Evolutionary conservation across 2,113 vertebrate species (phyloP), one percentile per base, ranked within the genome.

Genomic region (Caranx ignobilis): DNA sequence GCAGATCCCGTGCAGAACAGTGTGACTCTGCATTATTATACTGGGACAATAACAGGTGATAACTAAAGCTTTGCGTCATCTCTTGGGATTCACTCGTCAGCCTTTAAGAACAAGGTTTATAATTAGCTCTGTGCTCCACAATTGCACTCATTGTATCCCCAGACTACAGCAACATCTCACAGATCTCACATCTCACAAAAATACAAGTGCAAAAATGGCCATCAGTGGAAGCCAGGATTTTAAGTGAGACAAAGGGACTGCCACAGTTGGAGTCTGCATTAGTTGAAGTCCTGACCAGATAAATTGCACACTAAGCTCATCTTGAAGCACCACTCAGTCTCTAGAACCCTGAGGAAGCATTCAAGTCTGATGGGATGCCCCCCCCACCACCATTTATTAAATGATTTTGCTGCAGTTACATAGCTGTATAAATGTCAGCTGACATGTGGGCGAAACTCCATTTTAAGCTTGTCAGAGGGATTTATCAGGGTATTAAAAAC

Each of bases 371-470:
- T 39, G 86, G 79, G 87, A 89, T 68, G 39, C 65, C 79, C 86
- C 75, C 70, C 60, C 54, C 72, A 37, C 37, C 39, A 79, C 68
- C 82, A 86, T 86, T 85, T 91, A 88, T 91, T 86, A 89, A 91
- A 91, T 84, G 76, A 92, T 84, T 89, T 76, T 84, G 65, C 86
- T 47, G 74, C 76, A 88, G 83, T 90, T 90, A 86, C 81, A 89
- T 84, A 69, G 86, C 82, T 92, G 72, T 90, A 81, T 90, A 92
- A 91, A 91, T 92, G 88, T 90, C 91, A 87, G 64, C 75, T 83
- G 84, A 90, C 82, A 79, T 86, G 81, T 80, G 56, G 88, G 81
- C 35, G 63, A 80, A 91, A 85, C 83, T 89, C 85, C 78, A 88
- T 91, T 90, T 90, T 84, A 89, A 84, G 86, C 82, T 87, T 90